phyloP scores from a whole-genome alignment of 2,888 invertebrate genomes.

The Hydroisotoma schaefferi region DNA sequence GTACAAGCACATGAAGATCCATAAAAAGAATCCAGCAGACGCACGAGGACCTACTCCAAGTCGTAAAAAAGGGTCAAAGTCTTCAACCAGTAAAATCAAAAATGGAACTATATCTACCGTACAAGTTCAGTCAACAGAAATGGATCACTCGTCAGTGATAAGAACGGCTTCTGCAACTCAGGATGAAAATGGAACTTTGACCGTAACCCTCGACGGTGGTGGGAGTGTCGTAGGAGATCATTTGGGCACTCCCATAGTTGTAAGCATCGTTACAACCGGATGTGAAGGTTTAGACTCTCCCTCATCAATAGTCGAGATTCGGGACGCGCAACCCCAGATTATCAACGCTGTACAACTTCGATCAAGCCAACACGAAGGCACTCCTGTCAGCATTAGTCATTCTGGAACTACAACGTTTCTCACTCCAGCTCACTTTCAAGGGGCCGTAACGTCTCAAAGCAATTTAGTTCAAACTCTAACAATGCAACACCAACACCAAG shows the following conservation, averaged over 20 bases:
- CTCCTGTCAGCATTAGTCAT: background rate
- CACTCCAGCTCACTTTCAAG: conserved; percentile 11
- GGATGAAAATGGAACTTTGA: conserved; percentile 22
- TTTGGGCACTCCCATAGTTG: conserved; percentile 26
- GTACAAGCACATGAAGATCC: conserved; percentile 48
- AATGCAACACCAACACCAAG: conserved; percentile 26
- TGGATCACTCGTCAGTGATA: background rate
- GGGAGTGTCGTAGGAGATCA: conserved; percentile 11
- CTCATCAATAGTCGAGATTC: conserved; percentile 23
- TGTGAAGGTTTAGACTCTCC: conserved; percentile 6
- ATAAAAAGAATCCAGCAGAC: conserved; percentile 33
- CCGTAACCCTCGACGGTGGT: conserved; percentile 26
- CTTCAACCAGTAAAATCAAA: background rate
- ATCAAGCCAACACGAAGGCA: conserved; percentile 12
- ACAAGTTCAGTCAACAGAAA: background rate
- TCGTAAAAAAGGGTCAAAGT: background rate
- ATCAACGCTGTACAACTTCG: conserved; percentile 22
- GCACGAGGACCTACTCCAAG: background rate
- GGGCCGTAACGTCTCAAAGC: background rate
- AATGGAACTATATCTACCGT: background rate
- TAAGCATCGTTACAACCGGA: conserved; percentile 30
- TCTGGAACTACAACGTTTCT: background rate
- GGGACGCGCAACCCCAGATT: conserved; percentile 27
- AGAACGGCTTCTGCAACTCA: conserved; percentile 16
- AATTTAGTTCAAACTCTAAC: conserved; percentile 17